Evolutionary conservation across 2,888 invertebrate genomes (phyloP).

Genomic region (Acleris cristana): DNA sequence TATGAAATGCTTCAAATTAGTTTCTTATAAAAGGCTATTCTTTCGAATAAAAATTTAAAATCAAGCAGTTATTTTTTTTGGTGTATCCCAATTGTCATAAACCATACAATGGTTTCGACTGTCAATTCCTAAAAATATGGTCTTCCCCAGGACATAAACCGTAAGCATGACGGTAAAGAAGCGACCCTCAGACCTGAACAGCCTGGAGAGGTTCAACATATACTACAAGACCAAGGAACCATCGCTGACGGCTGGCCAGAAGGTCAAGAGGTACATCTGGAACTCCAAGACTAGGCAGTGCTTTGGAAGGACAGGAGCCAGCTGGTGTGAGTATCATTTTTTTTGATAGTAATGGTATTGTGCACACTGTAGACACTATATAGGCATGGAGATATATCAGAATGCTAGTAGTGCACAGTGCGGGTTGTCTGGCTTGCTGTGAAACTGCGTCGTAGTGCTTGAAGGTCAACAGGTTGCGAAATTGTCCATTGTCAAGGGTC

Average conservation of each 20-base stretch:
- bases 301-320: constrained; percentile 89
- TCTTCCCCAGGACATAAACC: constrained; percentile 1
- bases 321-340: constrained; percentile 90
- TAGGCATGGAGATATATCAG: too few species aligned
- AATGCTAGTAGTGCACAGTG: too few species aligned
- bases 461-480: too few species aligned
- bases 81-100: too few species aligned
- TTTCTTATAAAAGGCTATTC: too few species aligned
- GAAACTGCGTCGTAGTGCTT: too few species aligned
- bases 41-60: too few species aligned
- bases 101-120: background rate
- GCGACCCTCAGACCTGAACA: constrained; percentile 80
- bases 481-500: too few species aligned
- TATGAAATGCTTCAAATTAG: too few species aligned
- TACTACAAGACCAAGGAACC: constrained; percentile 87
- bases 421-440: too few species aligned
- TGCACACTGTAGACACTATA: too few species aligned
- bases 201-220: constrained; percentile 85
- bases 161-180: constrained; percentile 82
- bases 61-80: too few species aligned
- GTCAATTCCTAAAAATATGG: background rate
- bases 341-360: background rate
- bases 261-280: constrained; percentile 88
- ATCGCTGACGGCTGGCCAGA: constrained; percentile 82
- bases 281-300: constrained; percentile 89